A percentile compares a stretch with the other conserved stretches of the same genome.
phyloP scores from a whole-genome alignment of 2,113 vertebrate species.

The Menura novaehollandiae region DNA sequence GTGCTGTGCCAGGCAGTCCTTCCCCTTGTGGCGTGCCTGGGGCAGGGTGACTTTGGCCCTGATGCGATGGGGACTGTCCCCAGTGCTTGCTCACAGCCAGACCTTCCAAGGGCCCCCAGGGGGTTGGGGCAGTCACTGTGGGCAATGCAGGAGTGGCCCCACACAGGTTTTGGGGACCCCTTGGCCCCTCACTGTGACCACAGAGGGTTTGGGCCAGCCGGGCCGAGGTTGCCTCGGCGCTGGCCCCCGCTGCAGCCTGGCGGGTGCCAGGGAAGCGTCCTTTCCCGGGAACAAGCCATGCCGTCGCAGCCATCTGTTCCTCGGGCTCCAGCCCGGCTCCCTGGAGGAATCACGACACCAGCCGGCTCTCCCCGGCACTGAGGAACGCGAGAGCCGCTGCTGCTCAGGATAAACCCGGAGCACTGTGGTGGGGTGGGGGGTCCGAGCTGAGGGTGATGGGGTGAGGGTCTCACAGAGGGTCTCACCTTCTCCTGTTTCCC shows the following conservation, averaged over 20 bases:
- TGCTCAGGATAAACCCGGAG: not conserved
- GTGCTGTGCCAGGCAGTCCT: not conserved
- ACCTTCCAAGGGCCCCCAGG: fast-evolving
- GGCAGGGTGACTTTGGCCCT: fast-evolving
- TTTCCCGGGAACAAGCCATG: not conserved
- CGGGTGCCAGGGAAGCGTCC: not conserved
- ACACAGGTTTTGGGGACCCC: fast-evolving
- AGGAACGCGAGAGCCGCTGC: not conserved
- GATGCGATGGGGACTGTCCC: fast-evolving
- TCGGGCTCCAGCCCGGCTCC: not conserved
- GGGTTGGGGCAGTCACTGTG: fast-evolving
- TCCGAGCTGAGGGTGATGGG: fast-evolving
- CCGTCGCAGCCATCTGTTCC: not conserved
- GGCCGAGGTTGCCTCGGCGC: fast-evolving
- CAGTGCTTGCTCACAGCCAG: fast-evolving
- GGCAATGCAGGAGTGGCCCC: fast-evolving
- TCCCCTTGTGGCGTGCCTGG: fast-evolving
- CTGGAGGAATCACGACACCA: constrained; percentile 23
- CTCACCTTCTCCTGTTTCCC: fast-evolving
- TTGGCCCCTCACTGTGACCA: fast-evolving
- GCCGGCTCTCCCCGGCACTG: not conserved
- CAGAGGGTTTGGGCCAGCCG: not conserved
- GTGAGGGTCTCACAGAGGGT: not conserved
- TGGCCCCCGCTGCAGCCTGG: not conserved
- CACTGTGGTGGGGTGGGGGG: too few relatives aligned